phyloP scores from a whole-genome alignment of 2,797 vertebrate genomes.

The Sciurus carolinensis region DNA sequence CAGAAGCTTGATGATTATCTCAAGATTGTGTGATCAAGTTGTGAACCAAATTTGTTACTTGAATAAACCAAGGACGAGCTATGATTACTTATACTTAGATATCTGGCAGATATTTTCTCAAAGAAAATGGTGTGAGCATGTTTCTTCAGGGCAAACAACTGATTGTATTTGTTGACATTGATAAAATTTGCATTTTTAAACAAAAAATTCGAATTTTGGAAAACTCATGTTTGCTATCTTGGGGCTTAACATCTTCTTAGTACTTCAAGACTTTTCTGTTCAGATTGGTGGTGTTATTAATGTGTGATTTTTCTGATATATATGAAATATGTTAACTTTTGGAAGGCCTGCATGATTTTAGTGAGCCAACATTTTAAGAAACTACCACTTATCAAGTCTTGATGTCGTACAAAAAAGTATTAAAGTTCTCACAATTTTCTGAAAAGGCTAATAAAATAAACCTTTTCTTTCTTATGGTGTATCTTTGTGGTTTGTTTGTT shows the following conservation, averaged over 20 bases:
- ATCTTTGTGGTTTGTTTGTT: too few species aligned
- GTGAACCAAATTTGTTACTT: background rate
- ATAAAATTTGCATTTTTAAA: slow-evolving; percentile 48
- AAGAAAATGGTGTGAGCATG: background rate
- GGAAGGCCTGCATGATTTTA: slow-evolving; percentile 3
- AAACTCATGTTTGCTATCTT: background rate
- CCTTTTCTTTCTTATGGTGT: background rate
- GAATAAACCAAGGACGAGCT: background rate
- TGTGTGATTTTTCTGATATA: slow-evolving; percentile 32
- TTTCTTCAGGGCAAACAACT: background rate
- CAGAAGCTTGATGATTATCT: background rate
- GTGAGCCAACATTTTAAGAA: slow-evolving; percentile 43
- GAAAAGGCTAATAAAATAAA: background rate
- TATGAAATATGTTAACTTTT: slow-evolving; percentile 29
- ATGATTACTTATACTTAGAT: background rate
- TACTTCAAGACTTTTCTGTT: background rate
- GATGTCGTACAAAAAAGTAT: background rate
- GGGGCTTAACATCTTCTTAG: background rate
- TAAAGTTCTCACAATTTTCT: slow-evolving; percentile 11
- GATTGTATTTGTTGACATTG: background rate
- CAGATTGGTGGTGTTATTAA: slow-evolving; percentile 11
- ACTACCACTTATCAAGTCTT: slow-evolving; percentile 16
- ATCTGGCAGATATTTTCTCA: slow-evolving; percentile 4
- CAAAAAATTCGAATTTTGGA: slow-evolving; percentile 23
- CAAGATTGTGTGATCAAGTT: background rate